These are phyloP conservation scores for Calameuta idolon DNA, from an alignment of 2,888 invertebrate species.

Conservation along the genomic window DNA sequence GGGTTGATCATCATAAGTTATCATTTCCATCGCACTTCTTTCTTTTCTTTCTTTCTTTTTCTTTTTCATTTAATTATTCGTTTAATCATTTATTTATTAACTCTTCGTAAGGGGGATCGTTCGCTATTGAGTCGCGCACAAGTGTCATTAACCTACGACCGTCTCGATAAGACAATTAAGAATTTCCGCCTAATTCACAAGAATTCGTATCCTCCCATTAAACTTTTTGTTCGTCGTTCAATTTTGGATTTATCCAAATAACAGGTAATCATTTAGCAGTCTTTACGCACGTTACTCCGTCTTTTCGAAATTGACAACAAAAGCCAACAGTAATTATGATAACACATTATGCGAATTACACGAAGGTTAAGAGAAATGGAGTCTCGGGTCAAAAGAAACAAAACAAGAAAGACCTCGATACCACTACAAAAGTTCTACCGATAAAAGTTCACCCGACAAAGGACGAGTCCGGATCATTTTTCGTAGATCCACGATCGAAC, in stretches of 20 bases:
- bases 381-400: not conserved
- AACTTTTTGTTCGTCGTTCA: slow-evolving; percentile 6
- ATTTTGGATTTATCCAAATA: slow-evolving; percentile 46
- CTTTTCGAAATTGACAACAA: slow-evolving; percentile 38
- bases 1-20: slow-evolving; percentile 35
- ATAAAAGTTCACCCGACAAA: no score
- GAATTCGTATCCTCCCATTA: not conserved
- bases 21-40: slow-evolving; percentile 17
- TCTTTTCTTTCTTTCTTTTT: slow-evolving; percentile 12
- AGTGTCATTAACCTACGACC: slow-evolving; percentile 3
- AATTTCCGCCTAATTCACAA: slow-evolving; percentile 18
- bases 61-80: not conserved
- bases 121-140: slow-evolving; percentile 3
- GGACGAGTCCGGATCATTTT: no score
- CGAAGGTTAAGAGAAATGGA: slow-evolving; percentile 45
- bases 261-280: slow-evolving; percentile 52
- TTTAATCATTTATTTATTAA: slow-evolving; percentile 1
- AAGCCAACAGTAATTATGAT: slow-evolving; percentile 46
- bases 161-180: slow-evolving; percentile 8
- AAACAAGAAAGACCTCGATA: no score
- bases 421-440: no score
- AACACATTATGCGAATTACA: slow-evolving; percentile 51
- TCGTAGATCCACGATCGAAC: not conserved
- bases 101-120: not conserved
- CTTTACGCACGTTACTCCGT: slow-evolving; percentile 42